These are phyloP conservation scores for Chymomyza caudatula DNA, from an alignment of 2,888 invertebrate species.

Conservation along the genomic window DNA sequence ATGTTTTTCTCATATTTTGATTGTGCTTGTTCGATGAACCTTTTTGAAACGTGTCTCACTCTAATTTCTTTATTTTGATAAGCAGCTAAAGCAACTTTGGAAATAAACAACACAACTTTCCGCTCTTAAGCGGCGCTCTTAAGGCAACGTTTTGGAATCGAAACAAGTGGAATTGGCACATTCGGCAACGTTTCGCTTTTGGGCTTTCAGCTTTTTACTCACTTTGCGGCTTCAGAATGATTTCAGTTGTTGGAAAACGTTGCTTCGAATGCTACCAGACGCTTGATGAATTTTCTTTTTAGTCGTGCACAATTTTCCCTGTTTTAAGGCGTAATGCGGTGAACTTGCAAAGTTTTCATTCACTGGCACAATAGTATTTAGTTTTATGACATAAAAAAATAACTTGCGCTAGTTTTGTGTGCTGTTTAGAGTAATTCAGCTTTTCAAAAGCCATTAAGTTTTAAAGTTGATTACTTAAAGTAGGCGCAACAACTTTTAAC, in stretches of 20 bases:
- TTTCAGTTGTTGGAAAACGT: neutral
- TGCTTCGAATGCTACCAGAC: neutral
- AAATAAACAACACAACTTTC: neutral
- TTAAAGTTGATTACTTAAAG: neutral
- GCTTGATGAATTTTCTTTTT: neutral
- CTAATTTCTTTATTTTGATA: neutral
- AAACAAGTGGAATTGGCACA: neutral
- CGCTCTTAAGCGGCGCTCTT: neutral
- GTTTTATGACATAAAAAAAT: neutral
- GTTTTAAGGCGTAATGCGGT: neutral
- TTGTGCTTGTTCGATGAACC: neutral
- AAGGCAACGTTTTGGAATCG: neutral
- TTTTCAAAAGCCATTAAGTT: neutral
- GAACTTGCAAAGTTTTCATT: neutral
- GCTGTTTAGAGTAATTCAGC: no score
- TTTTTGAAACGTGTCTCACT: no score
- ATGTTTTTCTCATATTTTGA: neutral
- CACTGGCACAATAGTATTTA: neutral
- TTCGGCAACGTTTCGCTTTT: neutral
- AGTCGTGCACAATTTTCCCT: neutral
- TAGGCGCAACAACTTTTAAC: neutral
- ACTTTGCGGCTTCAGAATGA: neutral
- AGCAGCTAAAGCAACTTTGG: neutral
- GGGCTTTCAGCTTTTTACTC: no score
- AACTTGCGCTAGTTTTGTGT: no score